Percentiles rank a stretch among this genome's conserved stretches.
Evolutionary conservation across 2,797 vertebrate genomes (phyloP).

Genomic region (Sebastes vulpes): DNA sequence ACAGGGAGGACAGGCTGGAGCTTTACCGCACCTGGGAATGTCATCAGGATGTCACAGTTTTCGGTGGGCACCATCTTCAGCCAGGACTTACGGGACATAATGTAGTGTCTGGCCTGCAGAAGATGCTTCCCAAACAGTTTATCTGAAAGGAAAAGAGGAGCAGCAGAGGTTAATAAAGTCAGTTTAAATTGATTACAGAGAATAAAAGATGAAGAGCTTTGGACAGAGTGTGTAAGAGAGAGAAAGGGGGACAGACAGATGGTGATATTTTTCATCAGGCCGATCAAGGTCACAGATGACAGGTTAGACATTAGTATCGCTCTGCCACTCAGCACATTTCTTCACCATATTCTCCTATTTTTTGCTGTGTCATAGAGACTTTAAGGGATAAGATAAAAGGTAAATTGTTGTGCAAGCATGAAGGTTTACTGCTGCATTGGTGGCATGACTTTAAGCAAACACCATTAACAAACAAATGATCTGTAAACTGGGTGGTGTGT

Average conservation of each 20-base stretch:
- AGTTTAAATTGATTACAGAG: neutral
- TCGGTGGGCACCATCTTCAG: conserved; percentile 94
- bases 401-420: conserved; percentile 7
- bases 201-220: neutral
- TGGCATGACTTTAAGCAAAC: conserved; percentile 34
- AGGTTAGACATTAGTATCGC: conserved; percentile 21
- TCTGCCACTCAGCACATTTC: neutral
- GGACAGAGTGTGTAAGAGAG: neutral
- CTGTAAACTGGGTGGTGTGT: conserved; percentile 4
- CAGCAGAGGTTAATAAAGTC: neutral
- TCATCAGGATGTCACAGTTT: conserved; percentile 95
- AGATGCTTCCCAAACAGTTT: conserved; percentile 93
- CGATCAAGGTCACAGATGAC: conserved; percentile 39
- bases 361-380: conserved; percentile 3
- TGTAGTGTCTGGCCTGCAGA: conserved; percentile 91
- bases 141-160: conserved; percentile 71
- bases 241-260: conserved; percentile 4
- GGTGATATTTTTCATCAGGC: conserved; percentile 5
- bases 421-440: conserved; percentile 14
- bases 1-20: neutral
- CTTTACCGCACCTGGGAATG: conserved; percentile 87
- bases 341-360: neutral
- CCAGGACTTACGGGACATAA: conserved; percentile 94
- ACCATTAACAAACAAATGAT: conserved; percentile 10
- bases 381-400: neutral